Percentiles rank a stretch among this genome's conserved stretches.
Conservation (phyloP, 2,888 invertebrate species). For the Aplocera efformata region DNA sequence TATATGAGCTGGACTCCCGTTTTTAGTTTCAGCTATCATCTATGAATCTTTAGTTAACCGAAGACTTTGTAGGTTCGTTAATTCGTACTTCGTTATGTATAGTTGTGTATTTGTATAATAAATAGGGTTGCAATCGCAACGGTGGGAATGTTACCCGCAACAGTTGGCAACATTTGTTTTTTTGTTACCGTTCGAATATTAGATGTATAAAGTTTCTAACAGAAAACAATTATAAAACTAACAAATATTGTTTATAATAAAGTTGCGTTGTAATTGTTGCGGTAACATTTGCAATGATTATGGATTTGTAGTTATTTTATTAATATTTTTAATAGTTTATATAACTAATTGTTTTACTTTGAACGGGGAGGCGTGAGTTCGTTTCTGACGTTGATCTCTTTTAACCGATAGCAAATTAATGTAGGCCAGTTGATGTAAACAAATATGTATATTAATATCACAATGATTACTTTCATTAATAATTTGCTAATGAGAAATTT, state of each 20-base stretch:
- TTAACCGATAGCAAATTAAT: constrained; percentile 42
- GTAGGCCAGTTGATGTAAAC: constrained; percentile 18
- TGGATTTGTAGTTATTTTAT: constrained; percentile 27
- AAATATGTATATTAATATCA: no score
- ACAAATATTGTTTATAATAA: constrained; percentile 2
- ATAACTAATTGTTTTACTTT: constrained; percentile 24
- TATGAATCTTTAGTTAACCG: constrained; percentile 4
- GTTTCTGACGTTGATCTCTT: constrained; percentile 44
- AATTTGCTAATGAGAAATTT: no score
- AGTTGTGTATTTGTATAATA: constrained; percentile 12
- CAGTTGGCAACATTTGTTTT: constrained; percentile 1
- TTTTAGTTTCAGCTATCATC: no score
- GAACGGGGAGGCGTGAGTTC: constrained; percentile 34
- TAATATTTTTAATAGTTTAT: constrained; percentile 20
- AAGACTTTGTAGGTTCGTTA: constrained; percentile 9
- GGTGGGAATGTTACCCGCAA: constrained; percentile 7
- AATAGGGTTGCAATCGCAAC: constrained; percentile 1
- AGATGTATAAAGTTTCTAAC: constrained; percentile 13
- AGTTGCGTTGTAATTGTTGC: constrained; percentile 10
- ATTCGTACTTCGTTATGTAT: constrained; percentile 15
- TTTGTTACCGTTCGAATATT: constrained; percentile 19
- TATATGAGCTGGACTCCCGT: no score
- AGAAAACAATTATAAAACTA: not conserved
- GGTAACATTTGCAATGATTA: constrained; percentile 22
- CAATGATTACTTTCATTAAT: no score